A percentile compares a stretch with the other conserved stretches of the same genome.
phyloP scores from a whole-genome alignment of 2,888 invertebrate species.

The Platycheirus rosarum region DNA sequence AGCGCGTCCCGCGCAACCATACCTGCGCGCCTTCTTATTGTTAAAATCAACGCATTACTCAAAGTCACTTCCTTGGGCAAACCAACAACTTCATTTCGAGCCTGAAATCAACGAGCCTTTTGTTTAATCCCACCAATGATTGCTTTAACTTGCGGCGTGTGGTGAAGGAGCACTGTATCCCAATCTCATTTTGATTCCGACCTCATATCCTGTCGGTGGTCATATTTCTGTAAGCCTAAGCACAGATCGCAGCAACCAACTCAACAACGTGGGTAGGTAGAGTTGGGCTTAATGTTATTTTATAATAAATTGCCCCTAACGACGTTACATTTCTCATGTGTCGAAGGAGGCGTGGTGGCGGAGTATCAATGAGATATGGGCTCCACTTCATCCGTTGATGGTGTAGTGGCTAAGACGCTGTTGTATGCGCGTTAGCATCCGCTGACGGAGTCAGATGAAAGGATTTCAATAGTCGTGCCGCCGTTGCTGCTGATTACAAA shows the following conservation, averaged over 20 bases:
- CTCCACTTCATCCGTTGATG: conserved; percentile 65
- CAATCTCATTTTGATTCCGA: conserved; percentile 76
- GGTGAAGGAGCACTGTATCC: conserved; percentile 37
- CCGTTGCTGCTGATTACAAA: conserved; percentile 77
- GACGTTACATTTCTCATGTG: conserved; percentile 82
- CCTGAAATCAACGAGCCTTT: conserved; percentile 70
- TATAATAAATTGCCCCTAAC: conserved; percentile 83
- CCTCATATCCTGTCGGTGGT: conserved; percentile 81
- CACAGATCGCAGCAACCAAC: conserved; percentile 31
- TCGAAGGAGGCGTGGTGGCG: conserved; percentile 73
- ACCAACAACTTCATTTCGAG: conserved; percentile 79
- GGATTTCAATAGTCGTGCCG: conserved; percentile 61
- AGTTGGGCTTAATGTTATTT: conserved; percentile 76
- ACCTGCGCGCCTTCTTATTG: conserved; percentile 78
- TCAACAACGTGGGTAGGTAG: conserved; percentile 48
- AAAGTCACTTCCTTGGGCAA: conserved; percentile 76
- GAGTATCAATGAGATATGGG: conserved; percentile 67
- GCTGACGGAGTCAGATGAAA: conserved; percentile 70
- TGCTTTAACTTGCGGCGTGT: conserved; percentile 21
- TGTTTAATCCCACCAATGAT: conserved; percentile 61
- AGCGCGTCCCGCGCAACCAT: conserved; percentile 75
- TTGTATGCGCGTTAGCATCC: conserved; percentile 61
- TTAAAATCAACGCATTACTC: conserved; percentile 79
- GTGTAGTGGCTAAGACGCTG: conserved; percentile 68
- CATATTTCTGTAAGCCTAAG: conserved; percentile 77